Percentiles rank a stretch among this genome's conserved stretches.
These are phyloP conservation scores for Allygus modestus DNA, from an alignment of 2,888 invertebrate genomes.

Conservation along the genomic window DNA sequence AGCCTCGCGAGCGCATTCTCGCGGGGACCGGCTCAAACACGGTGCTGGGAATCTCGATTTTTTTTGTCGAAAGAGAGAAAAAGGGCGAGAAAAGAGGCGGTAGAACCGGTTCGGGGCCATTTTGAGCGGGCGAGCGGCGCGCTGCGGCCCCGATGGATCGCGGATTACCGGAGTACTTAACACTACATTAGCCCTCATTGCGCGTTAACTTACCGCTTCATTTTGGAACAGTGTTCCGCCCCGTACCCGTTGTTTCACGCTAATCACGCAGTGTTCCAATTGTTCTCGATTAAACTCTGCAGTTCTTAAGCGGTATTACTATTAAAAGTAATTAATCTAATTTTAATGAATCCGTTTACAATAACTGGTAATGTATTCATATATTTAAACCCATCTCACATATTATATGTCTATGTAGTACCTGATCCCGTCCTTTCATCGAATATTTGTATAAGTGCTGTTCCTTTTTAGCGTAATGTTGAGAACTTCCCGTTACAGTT, in stretches of 20 bases:
- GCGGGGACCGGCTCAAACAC: conserved; percentile 1
- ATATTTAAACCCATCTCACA: too few species aligned
- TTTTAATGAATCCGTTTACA: too few species aligned
- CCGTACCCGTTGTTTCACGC: neutral
- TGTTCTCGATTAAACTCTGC: too few species aligned
- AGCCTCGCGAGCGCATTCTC: conserved; percentile 6
- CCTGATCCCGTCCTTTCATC: too few species aligned
- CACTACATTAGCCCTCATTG: conserved; percentile 37
- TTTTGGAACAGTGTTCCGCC: neutral
- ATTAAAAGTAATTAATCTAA: too few species aligned
- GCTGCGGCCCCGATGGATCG: neutral
- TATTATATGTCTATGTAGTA: too few species aligned
- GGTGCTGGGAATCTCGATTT: conserved; percentile 23
- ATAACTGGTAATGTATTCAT: too few species aligned
- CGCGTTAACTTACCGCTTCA: conserved; percentile 30
- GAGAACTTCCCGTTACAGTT: too few species aligned
- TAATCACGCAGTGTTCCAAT: neutral
- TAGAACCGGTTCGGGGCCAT: conserved; percentile 25
- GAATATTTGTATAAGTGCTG: too few species aligned
- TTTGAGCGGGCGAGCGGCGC: conserved; percentile 8
- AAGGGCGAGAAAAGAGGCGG: conserved; percentile 31
- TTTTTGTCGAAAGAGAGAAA: conserved; percentile 31
- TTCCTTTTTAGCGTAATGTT: too few species aligned
- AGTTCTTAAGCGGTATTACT: too few species aligned
- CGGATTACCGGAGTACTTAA: conserved; percentile 12